These are phyloP conservation scores for Halichoerus grypus DNA, from an alignment of 2,113 vertebrate species.

Conservation along the genomic window DNA sequence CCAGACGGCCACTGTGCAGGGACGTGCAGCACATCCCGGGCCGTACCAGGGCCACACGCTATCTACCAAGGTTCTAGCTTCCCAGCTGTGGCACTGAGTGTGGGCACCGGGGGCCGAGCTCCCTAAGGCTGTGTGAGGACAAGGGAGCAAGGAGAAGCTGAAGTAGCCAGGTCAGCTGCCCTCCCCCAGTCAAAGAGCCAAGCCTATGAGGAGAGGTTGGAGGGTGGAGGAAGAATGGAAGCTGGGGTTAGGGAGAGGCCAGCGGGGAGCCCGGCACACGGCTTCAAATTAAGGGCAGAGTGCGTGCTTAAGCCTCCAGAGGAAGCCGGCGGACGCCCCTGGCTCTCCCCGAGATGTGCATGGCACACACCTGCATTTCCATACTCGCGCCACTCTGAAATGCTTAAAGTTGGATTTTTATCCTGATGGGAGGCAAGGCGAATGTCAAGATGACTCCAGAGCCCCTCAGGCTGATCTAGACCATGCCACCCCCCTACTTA, in stretches of 20 bases:
- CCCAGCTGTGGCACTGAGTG: neutral
- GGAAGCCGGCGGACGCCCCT: fast-evolving
- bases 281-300: neutral
- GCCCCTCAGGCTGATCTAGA: neutral
- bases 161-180: neutral
- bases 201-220: neutral
- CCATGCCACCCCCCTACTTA: neutral
- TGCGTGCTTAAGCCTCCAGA: neutral
- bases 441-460: neutral
- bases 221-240: neutral
- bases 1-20: neutral
- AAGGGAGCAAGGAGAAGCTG: neutral
- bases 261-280: neutral
- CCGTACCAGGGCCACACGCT: no score
- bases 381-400: neutral
- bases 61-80: neutral
- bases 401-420: neutral
- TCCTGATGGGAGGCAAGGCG: neutral
- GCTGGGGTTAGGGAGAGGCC: neutral
- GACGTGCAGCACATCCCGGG: neutral
- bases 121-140: neutral
- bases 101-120: neutral
- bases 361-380: fast-evolving
- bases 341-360: neutral
- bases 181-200: neutral